Conservation (phyloP, 2,113 vertebrate species). For the Fulica atra region DNA sequence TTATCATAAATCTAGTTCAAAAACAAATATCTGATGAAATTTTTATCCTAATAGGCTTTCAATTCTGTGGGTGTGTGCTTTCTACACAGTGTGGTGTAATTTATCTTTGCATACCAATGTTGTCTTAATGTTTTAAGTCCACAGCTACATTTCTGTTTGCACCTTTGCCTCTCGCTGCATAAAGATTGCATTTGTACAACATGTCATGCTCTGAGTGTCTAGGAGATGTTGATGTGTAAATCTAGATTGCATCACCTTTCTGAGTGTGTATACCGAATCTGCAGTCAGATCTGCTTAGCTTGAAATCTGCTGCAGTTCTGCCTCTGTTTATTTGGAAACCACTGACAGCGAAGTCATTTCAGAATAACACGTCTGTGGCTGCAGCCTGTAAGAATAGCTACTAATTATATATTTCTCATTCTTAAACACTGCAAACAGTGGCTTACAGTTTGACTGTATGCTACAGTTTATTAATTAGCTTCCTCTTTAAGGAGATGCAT, state of each 20-base stretch:
- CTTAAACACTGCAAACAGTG: neutral
- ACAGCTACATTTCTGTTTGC: neutral
- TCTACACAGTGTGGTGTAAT: neutral
- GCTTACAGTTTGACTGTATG: neutral
- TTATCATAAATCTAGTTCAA: neutral
- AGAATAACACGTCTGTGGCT: neutral
- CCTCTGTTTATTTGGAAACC: neutral
- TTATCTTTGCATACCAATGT: neutral
- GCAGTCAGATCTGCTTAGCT: neutral
- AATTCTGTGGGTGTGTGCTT: neutral
- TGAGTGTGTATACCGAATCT: neutral
- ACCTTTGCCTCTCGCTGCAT: neutral
- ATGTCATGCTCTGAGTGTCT: neutral
- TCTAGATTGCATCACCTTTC: neutral
- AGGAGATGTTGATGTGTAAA: neutral
- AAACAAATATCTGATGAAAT: neutral
- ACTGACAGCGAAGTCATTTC: neutral
- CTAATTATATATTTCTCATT: conserved; percentile 3
- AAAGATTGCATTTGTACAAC: neutral
- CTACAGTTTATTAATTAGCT: neutral
- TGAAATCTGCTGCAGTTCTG: conserved; percentile 3
- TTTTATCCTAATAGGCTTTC: neutral
- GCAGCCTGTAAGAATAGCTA: neutral
- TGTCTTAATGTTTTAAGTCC: neutral
- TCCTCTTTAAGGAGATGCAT: neutral